Base-by-base conservation (phyloP, 2,797 vertebrate genomes). In the Aphelocoma californica region DNA sequence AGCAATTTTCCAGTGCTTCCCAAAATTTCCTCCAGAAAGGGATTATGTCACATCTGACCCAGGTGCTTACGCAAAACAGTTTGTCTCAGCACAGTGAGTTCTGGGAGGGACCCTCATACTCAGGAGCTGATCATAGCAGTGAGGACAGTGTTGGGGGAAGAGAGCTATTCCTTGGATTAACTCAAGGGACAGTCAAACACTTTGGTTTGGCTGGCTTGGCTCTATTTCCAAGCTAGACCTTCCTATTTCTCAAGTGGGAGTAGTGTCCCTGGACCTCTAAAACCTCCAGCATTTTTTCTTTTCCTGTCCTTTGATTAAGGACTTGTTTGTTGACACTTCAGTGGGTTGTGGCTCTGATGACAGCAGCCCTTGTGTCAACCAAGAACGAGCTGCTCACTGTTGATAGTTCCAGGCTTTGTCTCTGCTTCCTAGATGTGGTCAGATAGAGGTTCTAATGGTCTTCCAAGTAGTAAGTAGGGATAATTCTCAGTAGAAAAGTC, bases 281-380 rank as follows among this genome's bases (percentile, higher is more conserved):
- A 81, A 67, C 70, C 16, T 1, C 42, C 70, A 19, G 0, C 53
- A 5, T 64, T 12, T 85, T 80, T 93, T 83, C 38, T 73, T 23
- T 21, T 65, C 17, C 51, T 60, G 51, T 72, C 40, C 65, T 90
- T 83, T 85, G 71, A 58, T 89, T 69, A n/a, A 32, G 56, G 31
- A n/a, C 54, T 42, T 87, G 62, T 81, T 74, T 75, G 82, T 64
- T 92, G 85, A 65, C 38, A 14, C 88, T 90, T 65, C 23, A 21
- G 79, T 80, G 71, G 64, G 31, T 74, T 85, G 93, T 89, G 92
- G 64, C 75, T 90, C 44, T 90, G 67, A 71, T n/a, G 56, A 58
- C 67, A 82, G 44, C 60, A 70, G 75, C 54, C 40, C 50, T 86
- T 53, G 50, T 75, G 74, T 75, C 71, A 86, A 73, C 87, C 64